Evolutionary conservation across 2,113 vertebrate species (phyloP), one percentile per base, ranked within the genome.

Genomic region (Oncorhynchus kisutch): DNA sequence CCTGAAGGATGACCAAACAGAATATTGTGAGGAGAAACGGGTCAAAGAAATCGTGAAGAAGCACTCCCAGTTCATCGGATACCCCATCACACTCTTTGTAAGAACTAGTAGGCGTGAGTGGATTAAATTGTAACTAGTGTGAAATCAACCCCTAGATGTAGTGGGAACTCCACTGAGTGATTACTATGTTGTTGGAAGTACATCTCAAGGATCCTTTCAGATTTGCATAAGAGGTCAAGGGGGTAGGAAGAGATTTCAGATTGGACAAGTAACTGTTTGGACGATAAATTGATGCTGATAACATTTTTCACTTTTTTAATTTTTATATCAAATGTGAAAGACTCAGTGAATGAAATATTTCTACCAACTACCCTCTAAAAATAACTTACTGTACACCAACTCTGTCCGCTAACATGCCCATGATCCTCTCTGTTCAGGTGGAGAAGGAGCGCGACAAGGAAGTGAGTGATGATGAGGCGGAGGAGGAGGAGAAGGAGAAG

Each of bases 391-490:
- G 16, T 54, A 54, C 65, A 14, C 14, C 4, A 29, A 29, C 11
- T 29, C 25, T 14, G 25, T 72, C 72, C 68, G 1, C 7, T 20
- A 4, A 71, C 4, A 64, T 67, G 31, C 59, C 20, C 3, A 22
- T 62, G n/a, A 62, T 62, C 59, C 59, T 22, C 13, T 70, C 24
- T 2, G 18, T 71, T 9, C 12, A 99, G 98, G 82, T 98, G 84
- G 97, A 99, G 91, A 98, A 98, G 69, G 96, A 97, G 75, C 86
- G 94, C 5, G 96, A 99, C 82, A 99, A 98, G 81, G 96, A 98
- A 80, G 96, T 98, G 96, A 99, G 88, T 51, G 98, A 98, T 14
- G 95, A 94, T 13, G 95, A 97, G 73, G 96, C 96, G 51, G 97
- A 97, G 76, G 96, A 97, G 69, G 90, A 86, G 1, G 81, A 94